Evolutionary conservation across 30 jellyfish, hydroid and myxozoan species (phyloP), one percentile per base, ranked within the genome.

Genomic region (Chrysaora quinquecirrha): DNA sequence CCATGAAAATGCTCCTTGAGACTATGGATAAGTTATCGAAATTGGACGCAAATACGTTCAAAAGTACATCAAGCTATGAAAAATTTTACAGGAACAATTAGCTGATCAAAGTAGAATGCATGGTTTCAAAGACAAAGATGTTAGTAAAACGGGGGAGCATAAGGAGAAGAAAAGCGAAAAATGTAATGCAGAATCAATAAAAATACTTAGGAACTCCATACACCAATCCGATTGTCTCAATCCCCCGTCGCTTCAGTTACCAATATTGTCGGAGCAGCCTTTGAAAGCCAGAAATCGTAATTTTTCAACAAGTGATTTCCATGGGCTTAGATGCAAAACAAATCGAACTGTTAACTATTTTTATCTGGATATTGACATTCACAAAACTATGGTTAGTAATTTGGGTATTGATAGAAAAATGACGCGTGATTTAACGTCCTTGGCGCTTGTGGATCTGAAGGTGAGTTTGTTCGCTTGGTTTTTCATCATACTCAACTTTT

Each of bases 261-360:
- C n/a, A n/a, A n/a, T n/a, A n/a, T n/a, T n/a, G n/a, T n/a, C n/a
- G n/a, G n/a, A n/a, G n/a, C n/a, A n/a, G n/a, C n/a, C n/a, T n/a
- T n/a, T n/a, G n/a, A n/a, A n/a, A n/a, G n/a, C n/a, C n/a, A n/a
- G n/a, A n/a, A n/a, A 75, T 31, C 34, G 32, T 20, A 82, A 82
- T 30, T 82, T 82, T 46, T 30, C 85, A 7, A 19, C 85, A 0
- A 31, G 14, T 21, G 92, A 82, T 61, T 76, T 83, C 69, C n/a
- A 12, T n/a, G 97, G 97, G 2, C 82, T 90, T 21, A 78, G 96
- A 18, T 90, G 97, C 73, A 78, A 73, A 25, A 83, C 97, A n/a
- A 90, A 90, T 73, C 50, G 87, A 32, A 83, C 94, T n/a, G 87
- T 90, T 0, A 79, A 79, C 70, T 90, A 83, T 71, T 83, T 47